Conservation (phyloP, 2,888 invertebrate species). For the Agrochola lota region DNA sequence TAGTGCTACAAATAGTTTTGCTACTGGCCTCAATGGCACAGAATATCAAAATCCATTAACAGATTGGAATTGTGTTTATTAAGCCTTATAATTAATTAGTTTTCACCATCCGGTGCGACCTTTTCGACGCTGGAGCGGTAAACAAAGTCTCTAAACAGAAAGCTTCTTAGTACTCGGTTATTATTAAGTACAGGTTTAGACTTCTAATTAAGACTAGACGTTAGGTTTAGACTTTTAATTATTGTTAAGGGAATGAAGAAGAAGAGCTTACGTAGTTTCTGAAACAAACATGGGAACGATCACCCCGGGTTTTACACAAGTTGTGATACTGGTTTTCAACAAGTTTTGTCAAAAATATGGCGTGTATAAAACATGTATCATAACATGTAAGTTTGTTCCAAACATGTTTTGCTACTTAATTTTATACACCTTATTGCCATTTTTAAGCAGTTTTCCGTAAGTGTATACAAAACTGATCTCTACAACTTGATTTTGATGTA, state of each 20-base stretch:
- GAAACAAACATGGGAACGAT: background rate
- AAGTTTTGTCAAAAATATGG: too few species aligned
- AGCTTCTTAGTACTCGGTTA: background rate
- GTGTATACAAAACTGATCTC: too few species aligned
- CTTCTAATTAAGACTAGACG: too few species aligned
- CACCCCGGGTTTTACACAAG: too few species aligned
- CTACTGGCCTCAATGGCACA: background rate
- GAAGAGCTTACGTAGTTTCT: background rate
- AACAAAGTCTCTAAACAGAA: background rate
- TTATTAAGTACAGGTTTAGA: background rate
- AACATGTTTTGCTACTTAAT: too few species aligned
- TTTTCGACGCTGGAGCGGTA: background rate
- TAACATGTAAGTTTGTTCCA: too few species aligned
- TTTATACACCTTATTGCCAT: too few species aligned
- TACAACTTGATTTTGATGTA: too few species aligned
- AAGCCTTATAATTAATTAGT: constrained; percentile 14
- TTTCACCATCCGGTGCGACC: constrained; percentile 7
- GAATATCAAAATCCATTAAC: constrained; percentile 7
- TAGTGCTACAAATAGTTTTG: background rate
- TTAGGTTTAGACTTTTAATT: background rate
- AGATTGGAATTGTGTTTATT: constrained; percentile 15
- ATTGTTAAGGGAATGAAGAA: background rate
- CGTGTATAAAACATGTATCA: too few species aligned
- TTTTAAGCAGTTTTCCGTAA: too few species aligned
- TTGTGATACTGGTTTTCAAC: too few species aligned